Evolutionary conservation across 92 coral and sea anemone species (phyloP).

Genomic region (Pocillopora meandrina): DNA sequence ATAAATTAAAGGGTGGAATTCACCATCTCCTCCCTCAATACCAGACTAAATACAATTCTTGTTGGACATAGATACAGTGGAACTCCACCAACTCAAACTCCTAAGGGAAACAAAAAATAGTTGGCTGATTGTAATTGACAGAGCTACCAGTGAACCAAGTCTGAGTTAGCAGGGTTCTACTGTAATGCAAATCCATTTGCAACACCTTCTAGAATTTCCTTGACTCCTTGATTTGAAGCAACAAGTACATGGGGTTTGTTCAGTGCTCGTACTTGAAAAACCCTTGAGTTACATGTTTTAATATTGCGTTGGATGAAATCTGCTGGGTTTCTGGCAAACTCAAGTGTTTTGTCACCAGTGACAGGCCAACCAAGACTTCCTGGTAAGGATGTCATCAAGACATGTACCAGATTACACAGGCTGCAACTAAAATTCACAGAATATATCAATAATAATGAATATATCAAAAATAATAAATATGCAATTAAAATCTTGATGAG

Average conservation of each 20-base stretch:
- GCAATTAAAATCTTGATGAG: too few relatives aligned
- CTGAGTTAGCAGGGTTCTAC: too few relatives aligned
- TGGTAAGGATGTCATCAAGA: conserved; percentile 70
- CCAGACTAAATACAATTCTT: too few relatives aligned
- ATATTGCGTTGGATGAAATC: conserved; percentile 74
- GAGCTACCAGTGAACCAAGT: too few relatives aligned
- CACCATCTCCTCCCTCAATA: too few relatives aligned
- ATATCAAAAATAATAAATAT: too few relatives aligned
- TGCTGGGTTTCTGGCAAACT: conserved; percentile 87
- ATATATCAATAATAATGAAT: too few relatives aligned
- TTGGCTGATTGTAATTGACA: too few relatives aligned
- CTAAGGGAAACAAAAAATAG: too few relatives aligned
- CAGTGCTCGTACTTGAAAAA: conserved; percentile 81
- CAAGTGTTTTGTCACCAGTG: conserved; percentile 92
- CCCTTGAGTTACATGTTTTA: conserved; percentile 66
- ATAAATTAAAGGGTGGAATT: too few relatives aligned
- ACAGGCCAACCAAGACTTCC: conserved; percentile 91
- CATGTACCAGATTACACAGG: neutral
- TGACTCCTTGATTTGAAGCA: conserved; percentile 93
- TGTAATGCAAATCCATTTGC: neutral
- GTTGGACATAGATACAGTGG: too few relatives aligned
- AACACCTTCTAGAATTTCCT: conserved; percentile 88
- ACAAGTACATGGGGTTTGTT: conserved; percentile 92
- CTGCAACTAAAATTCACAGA: neutral
- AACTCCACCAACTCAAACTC: too few relatives aligned